phyloP scores from a whole-genome alignment of 1,140 invertebrate genomes.

The Polyergus mexicanus region DNA sequence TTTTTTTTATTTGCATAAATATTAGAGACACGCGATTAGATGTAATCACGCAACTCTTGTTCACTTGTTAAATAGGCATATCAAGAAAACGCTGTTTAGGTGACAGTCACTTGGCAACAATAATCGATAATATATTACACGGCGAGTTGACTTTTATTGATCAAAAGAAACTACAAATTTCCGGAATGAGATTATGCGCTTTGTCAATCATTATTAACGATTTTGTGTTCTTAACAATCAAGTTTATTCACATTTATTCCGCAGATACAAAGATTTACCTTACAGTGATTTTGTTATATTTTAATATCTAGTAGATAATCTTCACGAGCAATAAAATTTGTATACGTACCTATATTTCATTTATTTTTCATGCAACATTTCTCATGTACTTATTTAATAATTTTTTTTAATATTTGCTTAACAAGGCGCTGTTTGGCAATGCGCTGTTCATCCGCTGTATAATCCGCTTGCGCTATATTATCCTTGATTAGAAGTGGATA shows the following conservation, averaged over 20 bases:
- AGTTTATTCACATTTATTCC: neutral
- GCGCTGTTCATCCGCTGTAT: no score
- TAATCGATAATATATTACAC: slow-evolving; percentile 72
- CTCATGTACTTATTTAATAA: neutral
- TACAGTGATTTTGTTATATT: neutral
- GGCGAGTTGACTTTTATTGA: slow-evolving; percentile 31
- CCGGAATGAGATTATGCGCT: neutral
- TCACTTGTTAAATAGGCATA: neutral
- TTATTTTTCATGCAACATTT: neutral
- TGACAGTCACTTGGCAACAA: slow-evolving; percentile 77
- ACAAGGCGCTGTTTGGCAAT: neutral
- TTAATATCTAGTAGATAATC: neutral
- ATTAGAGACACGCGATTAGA: slow-evolving; percentile 30
- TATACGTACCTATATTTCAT: neutral
- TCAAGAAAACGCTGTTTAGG: slow-evolving; percentile 71
- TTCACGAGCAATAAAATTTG: neutral
- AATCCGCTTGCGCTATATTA: neutral
- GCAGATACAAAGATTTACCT: neutral
- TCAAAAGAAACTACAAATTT: slow-evolving; percentile 41
- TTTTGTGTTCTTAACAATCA: neutral
- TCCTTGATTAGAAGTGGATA: neutral
- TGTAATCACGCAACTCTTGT: slow-evolving; percentile 21
- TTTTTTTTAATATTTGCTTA: neutral
- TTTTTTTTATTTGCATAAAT: neutral
- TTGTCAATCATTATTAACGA: neutral